A percentile compares a stretch with the other conserved stretches of the same genome.
Conservation (phyloP, 1,140 invertebrate genomes). For the Harpegnathos saltator region DNA sequence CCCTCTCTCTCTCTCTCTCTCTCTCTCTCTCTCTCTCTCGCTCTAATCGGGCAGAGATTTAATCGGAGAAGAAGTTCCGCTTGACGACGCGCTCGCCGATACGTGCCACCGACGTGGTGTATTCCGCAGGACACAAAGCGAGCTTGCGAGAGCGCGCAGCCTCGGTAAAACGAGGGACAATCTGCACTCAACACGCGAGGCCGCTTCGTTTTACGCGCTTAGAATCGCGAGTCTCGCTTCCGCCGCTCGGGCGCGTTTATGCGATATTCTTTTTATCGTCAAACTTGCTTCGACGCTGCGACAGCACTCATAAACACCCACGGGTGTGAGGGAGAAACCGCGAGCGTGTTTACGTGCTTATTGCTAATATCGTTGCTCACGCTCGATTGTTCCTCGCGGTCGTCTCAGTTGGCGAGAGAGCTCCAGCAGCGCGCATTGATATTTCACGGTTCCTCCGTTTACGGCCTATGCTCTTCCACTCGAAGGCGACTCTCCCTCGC, state of each 20-base stretch:
- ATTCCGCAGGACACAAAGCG: conserved; percentile 5
- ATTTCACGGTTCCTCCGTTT: conserved; percentile 66
- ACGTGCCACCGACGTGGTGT: background rate
- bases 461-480: conserved; percentile 44
- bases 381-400: conserved; percentile 59
- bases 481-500: background rate
- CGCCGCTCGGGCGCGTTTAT: too few species aligned
- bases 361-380: conserved; percentile 70
- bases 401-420: conserved; percentile 43
- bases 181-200: conserved; percentile 7
- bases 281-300: conserved; percentile 47
- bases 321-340: conserved; percentile 19
- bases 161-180: background rate
- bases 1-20: too few species aligned
- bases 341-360: conserved; percentile 66
- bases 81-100: background rate
- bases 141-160: background rate
- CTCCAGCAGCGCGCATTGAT: conserved; percentile 58
- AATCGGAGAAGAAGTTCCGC: conserved; percentile 68
- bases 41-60: conserved; percentile 65
- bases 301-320: conserved; percentile 56
- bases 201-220: conserved; percentile 26
- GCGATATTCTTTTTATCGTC: conserved; percentile 58
- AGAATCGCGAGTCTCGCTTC: conserved; percentile 4
- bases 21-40: too few species aligned